Evolutionary conservation across 2,113 vertebrate genomes (phyloP), one percentile per base, ranked within the genome.

Genomic region (Mesocricetus auratus): DNA sequence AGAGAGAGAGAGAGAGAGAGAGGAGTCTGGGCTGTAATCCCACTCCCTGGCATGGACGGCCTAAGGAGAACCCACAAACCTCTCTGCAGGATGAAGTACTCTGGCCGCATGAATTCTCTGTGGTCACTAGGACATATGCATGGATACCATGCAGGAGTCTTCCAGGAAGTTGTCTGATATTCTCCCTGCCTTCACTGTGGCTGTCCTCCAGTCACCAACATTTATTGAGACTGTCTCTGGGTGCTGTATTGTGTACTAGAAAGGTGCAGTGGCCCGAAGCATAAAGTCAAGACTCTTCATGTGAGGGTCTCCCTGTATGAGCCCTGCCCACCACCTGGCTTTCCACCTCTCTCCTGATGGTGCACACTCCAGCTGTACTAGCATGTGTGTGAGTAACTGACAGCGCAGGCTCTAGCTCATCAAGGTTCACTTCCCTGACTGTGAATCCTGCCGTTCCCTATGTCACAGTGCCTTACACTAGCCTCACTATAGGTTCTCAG

Each of bases 1-100:
- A n/a, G 33, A 56, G 82, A 1, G 21, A 77, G 82, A 78, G 47
- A 7, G 10, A 78, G 29, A 62, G 5, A 77, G 45, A 68, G 56
- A 29, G 29, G 62, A 68, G 58, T 36, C 64, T 86, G 71, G 62
- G 26, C 88, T 86, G 92, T 66, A 92, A 78, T 62, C 53, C 47
- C 16, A 64, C 6, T 29, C 19, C 36, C 3, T 6, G 74, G 13
- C 19, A 60, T 47, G 66, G 73, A 53, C 0, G 13, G 68, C 74
- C 26, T 39, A 50, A 13, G 19, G 39, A 68, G 74, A 60, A 75
- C 16, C 62, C 42, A 66, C 64, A 81, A 60, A 66, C 12, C 45
- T 58, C 17, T 56, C 60, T 16, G 9, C 21, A 47, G 77, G 22
- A 62, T 69, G 58, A 88, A 83, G n/a, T 86, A 64, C 74, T 8